Evolutionary conservation across 2,888 invertebrate genomes (phyloP), one percentile per base, ranked within the genome.

Genomic region (Amblyjoppa proteus): DNA sequence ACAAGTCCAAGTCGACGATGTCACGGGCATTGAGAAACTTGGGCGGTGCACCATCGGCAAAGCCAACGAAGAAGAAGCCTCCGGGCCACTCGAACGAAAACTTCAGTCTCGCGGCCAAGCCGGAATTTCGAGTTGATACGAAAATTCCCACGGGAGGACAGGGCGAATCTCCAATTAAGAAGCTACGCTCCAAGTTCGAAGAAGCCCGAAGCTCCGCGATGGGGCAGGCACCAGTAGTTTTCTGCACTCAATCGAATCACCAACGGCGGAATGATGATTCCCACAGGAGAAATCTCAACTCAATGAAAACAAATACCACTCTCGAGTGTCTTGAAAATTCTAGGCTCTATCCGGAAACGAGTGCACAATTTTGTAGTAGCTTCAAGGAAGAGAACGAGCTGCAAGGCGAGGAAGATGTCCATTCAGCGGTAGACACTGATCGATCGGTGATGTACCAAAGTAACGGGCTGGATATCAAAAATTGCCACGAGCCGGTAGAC

Each of bases 31-130:
- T 84, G 69, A 76, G 84, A 70, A 86, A 79, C 83, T 86, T 86
- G 38, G 45, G 77, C n/a, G 77, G 53, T 16, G 51, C 51, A 4
- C 71, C 31, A 16, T 49, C 77, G 69, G 45, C 75, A 16, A 85
- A 84, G 80, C 76, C 76, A 64, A 64, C 53, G 11, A 83, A 73
- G 20, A 83, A 77, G 75, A 83, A 80, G 64, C 73, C 76, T 66
- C 11, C 73, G 64, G 81, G 71, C 64, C 38, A 68, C 51, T 31
- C 75, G 6, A 91, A 91, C 71, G 90, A 89, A 34, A 93, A 93
- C 87, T 93, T 93, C 81, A 92, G 89, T 74, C 86, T 93, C 85
- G 88, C 89, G 4, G 88, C 87, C 4, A 92, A 88, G 49, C 90
- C 90, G 7, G 89, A 89, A 25, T 91, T 91, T 81, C 81, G 70